A percentile compares a stretch with the other conserved stretches of the same genome.
Conservation (phyloP, 2,113 vertebrate species). For the Leptodactylus fuscus region DNA sequence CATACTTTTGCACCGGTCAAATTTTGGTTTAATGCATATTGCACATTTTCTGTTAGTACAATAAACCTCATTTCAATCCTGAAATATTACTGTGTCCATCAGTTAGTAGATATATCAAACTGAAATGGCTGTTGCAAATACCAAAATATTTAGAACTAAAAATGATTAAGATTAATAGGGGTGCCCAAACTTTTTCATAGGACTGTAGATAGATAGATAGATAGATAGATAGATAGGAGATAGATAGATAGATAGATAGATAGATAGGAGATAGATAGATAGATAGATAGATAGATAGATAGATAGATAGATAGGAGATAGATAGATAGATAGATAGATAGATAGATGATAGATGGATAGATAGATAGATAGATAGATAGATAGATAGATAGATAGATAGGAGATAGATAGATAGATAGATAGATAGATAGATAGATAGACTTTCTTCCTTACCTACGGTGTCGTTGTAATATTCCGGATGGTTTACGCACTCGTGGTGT, state of each 20-base stretch:
- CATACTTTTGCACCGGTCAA: no score
- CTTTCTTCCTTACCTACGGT: neutral
- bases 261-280: neutral
- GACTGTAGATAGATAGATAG: neutral
- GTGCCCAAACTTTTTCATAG: no score
- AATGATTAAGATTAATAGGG: no score
- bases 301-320: neutral
- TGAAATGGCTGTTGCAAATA: no score
- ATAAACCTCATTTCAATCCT: no score
- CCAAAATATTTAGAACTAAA: no score
- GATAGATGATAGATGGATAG: neutral
- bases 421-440: neutral
- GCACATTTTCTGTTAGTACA: no score
- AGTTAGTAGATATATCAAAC: no score
- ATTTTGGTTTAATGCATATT: no score
- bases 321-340: neutral
- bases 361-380: neutral
- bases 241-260: neutral
- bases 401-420: neutral
- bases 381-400: neutral
- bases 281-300: neutral
- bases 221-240: neutral
- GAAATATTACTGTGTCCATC: no score
- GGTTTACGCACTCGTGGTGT: neutral
- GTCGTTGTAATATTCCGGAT: neutral